A percentile compares a stretch with the other conserved stretches of the same genome.
These are phyloP conservation scores for Paralvinella palmiformis DNA, from an alignment of 1,140 invertebrate genomes.

Conservation along the genomic window DNA sequence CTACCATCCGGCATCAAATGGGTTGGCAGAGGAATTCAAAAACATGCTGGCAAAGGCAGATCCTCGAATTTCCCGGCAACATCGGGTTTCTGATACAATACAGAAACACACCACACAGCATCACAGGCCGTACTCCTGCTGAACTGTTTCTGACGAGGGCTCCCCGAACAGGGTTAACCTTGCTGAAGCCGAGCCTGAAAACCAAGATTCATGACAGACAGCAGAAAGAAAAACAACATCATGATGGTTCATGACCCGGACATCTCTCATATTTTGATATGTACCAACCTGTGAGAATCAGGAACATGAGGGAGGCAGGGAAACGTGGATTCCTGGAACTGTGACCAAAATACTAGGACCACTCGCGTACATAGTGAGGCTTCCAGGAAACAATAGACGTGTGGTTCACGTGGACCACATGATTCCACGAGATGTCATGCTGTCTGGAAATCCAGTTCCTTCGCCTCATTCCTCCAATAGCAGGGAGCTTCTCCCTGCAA, in stretches of 20 bases:
- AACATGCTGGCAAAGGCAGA: conserved; percentile 23
- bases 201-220: neutral
- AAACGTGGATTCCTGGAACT: neutral
- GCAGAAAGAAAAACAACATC: conserved; percentile 1
- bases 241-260: neutral
- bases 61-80: neutral
- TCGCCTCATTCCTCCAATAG: neutral
- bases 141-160: conserved; percentile 3
- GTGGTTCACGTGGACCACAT: neutral
- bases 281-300: too few species aligned
- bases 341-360: neutral
- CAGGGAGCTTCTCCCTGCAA: neutral
- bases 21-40: conserved; percentile 29
- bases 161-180: conserved; percentile 5
- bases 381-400: conserved; percentile 1
- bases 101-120: conserved; percentile 3
- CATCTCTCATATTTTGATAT: neutral
- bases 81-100: neutral
- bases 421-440: neutral
- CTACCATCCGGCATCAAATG: conserved; percentile 32
- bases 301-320: conserved; percentile 2
- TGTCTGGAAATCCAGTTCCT: neutral
- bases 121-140: conserved; percentile 4
- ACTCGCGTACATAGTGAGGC: neutral
- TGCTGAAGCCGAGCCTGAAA: too few species aligned